These are phyloP conservation scores for Procambarus clarkii DNA, from an alignment of 1,140 invertebrate species.

Conservation along the genomic window DNA sequence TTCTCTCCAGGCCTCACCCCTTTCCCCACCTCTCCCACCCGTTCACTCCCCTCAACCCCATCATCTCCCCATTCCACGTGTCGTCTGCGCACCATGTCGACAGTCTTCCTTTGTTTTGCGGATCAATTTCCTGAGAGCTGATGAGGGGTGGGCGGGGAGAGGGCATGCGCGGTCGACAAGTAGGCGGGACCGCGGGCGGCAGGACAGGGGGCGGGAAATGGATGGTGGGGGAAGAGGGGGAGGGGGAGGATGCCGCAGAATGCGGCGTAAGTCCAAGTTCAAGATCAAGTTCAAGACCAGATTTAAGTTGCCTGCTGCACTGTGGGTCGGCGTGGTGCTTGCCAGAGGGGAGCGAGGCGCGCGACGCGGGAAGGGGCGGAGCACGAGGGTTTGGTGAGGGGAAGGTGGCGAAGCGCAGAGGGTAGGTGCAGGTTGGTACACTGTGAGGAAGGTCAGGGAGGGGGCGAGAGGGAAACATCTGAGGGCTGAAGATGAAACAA, in stretches of 20 bases:
- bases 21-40: background rate
- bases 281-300: conserved; percentile 46
- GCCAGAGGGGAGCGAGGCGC: conserved; percentile 3
- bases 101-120: conserved; percentile 26
- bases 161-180: background rate
- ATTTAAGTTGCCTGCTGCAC: conserved; percentile 39
- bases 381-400: background rate
- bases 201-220: background rate
- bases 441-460: background rate
- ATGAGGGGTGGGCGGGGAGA: background rate
- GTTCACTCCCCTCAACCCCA: background rate
- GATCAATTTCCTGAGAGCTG: conserved; percentile 22
- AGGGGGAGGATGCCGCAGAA: background rate
- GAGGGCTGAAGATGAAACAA: background rate
- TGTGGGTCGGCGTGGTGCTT: conserved; percentile 8
- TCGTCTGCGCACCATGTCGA: background rate
- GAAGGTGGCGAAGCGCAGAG: background rate
- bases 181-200: too few species aligned
- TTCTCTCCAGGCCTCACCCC: background rate
- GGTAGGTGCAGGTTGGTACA: too few species aligned
- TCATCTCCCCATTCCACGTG: too few species aligned
- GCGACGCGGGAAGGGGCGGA: background rate
- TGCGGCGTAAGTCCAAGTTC: conserved; percentile 39
- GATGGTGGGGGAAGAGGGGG: background rate
- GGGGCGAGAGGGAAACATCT: background rate